Conservation (phyloP, 2,113 vertebrate genomes). For the Electrona antarctica region DNA sequence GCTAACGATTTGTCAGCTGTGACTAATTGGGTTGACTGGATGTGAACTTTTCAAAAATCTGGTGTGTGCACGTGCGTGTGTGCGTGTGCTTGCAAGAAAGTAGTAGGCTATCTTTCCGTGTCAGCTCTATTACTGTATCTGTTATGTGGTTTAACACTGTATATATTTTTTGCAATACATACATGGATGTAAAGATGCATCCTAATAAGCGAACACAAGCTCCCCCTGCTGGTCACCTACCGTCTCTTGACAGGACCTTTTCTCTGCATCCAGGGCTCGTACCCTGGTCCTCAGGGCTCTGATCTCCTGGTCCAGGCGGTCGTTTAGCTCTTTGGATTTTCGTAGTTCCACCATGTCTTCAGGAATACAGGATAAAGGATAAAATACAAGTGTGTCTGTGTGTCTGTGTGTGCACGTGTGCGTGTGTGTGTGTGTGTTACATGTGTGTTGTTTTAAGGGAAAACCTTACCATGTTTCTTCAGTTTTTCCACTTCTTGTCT, state of each 20-base stretch:
- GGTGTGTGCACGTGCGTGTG: no score
- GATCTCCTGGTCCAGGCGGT: constrained; percentile 82
- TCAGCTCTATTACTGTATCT: no score
- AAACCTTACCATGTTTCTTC: constrained; percentile 70
- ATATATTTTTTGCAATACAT: no score
- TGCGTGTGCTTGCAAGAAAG: no score
- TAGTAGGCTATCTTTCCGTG: no score
- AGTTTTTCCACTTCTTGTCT: constrained; percentile 68
- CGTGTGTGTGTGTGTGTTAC: no score
- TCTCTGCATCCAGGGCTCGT: constrained; percentile 80
- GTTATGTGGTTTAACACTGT: no score
- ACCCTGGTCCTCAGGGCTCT: constrained; percentile 77
- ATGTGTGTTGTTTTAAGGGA: no score
- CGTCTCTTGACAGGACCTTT: constrained; percentile 70
- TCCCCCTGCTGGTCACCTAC: constrained; percentile 57
- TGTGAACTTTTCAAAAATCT: no score
- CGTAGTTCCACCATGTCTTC: constrained; percentile 78
- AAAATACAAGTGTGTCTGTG: neutral
- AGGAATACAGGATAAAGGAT: neutral
- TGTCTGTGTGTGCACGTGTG: no score
- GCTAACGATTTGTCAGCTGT: no score
- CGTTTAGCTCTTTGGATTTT: constrained; percentile 82
- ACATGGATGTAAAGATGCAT: neutral
- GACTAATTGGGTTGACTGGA: no score
- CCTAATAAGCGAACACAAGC: neutral